Evolutionary conservation across 2,113 vertebrate species (phyloP).

Genomic region (Clarias batrachus): DNA sequence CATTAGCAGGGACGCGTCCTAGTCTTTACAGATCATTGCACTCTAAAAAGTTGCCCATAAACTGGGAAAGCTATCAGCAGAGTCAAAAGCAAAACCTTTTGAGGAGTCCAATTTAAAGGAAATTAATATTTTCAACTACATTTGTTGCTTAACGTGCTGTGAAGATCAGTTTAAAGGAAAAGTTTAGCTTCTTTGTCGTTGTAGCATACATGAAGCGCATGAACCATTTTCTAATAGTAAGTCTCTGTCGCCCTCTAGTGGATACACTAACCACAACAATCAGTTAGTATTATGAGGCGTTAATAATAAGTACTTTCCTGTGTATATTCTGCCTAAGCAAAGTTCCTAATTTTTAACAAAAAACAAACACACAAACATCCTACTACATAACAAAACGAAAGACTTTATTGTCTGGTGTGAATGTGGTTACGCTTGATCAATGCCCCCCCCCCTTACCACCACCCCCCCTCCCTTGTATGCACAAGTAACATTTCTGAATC

Average conservation of each 20-base stretch:
- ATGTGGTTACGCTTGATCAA: background rate
- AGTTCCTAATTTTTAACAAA: background rate
- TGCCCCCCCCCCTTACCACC: no score
- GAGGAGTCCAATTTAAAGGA: background rate
- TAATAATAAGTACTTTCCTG: background rate
- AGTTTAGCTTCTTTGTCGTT: background rate
- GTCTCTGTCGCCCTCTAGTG: constrained; percentile 19
- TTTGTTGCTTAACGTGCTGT: constrained; percentile 23
- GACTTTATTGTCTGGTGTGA: background rate
- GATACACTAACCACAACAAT: background rate
- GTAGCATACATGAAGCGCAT: background rate
- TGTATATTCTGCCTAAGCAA: background rate
- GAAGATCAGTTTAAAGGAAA: constrained; percentile 12
- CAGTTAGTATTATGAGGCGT: background rate
- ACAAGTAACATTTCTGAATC: background rate
- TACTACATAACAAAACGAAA: background rate
- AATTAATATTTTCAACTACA: constrained; percentile 16
- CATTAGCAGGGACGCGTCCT: background rate
- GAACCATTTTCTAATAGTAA: background rate
- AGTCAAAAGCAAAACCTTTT: background rate
- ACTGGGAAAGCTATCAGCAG: background rate
- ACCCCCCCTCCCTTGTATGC: no score
- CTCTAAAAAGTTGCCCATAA: background rate
- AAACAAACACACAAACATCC: no score
- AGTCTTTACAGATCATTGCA: background rate